Evolutionary conservation across 1,140 invertebrate species (phyloP), one percentile per base, ranked within the genome.

Genomic region (Ladona fulva): DNA sequence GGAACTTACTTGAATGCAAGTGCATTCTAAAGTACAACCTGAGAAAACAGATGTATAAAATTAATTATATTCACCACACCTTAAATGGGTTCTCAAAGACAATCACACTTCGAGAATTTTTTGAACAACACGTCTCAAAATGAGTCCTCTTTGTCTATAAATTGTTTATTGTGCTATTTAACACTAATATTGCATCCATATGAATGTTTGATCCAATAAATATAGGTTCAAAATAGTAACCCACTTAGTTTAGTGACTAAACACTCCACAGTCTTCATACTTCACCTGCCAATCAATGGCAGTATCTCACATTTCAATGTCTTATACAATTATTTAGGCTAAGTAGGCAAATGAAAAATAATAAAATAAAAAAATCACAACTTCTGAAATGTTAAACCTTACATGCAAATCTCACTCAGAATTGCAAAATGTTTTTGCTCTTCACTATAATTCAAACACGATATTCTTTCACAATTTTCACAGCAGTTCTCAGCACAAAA

Each of bases 1-100:
- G 52, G 52, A 66, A 66, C 52, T 66, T 66, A 66, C 52, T 19
- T 66, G 52, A 66, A 66, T 66, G 52, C 52, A 66, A 22, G 52
- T 66, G 52, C 52, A 66, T 66, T 66, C 52, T 66, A 66, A 66
- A 66, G 52, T 66, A 66, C 52, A 66, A 66, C 52, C 52, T 66
- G 52, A 66, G 52, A 66, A 16, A 66, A 66, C 52, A 52, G 44
- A 66, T 66, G 52, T 66, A 66, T 66, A 66, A 66, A 66, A 66
- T 19, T 66, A 22, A 66, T 8, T 8, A 37, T 37, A 37, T 37
- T 37, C 29, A 37, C 29, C 29, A 37, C 29, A 37, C 29, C 29
- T 37, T 37, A 8, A 37, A 37, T 37, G 29, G 29, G 29, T 37
- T 37, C 29, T 8, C 29, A 37, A 37, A 37, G 29, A 1, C 8